These are phyloP conservation scores for Linnaemya vulpina DNA, from an alignment of 2,888 invertebrate genomes.

Conservation along the genomic window DNA sequence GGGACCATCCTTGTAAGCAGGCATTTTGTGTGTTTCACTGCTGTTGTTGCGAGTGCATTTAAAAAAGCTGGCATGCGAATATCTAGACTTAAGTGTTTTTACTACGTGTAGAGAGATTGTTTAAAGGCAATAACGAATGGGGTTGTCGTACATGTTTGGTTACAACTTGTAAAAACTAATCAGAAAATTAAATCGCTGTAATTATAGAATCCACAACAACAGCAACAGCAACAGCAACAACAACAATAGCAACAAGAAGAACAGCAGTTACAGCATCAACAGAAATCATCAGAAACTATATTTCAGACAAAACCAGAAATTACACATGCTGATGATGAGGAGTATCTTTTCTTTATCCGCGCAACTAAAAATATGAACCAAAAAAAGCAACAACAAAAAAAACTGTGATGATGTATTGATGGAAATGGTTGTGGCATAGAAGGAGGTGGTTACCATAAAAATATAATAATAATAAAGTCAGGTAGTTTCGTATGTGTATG, in stretches of 20 bases:
- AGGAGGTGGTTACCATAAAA: conserved; percentile 65
- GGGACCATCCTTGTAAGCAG: background rate
- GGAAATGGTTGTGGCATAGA: conserved; percentile 67
- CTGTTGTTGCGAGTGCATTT: background rate
- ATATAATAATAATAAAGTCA: conserved; percentile 54
- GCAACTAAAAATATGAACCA: conserved; percentile 28
- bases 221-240: conserved; percentile 48
- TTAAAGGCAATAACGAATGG: conserved; percentile 63
- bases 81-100: background rate
- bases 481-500: conserved; percentile 2
- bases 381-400: conserved; percentile 25
- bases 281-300: conserved; percentile 49
- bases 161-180: conserved; percentile 79
- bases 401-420: conserved; percentile 69
- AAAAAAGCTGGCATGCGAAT: background rate
- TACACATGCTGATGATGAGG: conserved; percentile 58
- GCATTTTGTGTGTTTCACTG: background rate
- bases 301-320: conserved; percentile 49
- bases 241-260: conserved; percentile 10
- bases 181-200: conserved; percentile 83
- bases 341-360: conserved; percentile 1
- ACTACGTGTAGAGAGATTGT: conserved; percentile 46
- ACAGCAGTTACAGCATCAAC: conserved; percentile 12
- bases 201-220: conserved; percentile 80
- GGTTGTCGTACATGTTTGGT: conserved; percentile 72